Base-by-base conservation (phyloP, 2,797 vertebrate species). In the Gobionotothen gibberifrons region DNA sequence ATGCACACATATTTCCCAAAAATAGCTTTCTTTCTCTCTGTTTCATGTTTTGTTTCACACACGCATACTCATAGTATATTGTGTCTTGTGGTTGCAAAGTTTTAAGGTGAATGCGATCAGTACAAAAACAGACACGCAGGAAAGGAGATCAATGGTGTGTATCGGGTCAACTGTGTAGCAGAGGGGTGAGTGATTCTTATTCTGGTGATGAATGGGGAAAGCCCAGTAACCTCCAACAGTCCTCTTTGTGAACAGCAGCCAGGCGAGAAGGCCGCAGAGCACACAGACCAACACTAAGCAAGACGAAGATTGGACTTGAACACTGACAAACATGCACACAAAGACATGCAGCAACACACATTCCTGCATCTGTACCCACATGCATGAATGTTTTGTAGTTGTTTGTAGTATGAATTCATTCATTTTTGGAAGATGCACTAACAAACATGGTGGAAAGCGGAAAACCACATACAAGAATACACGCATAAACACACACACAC, bases 201-300 rank as follows among this genome's bases (percentile, higher is more conserved):
- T 87, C 71, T 90, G 78, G 89, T 91, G 85, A 88, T 74, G 60
- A 83, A 90, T 79, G 73, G 92, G 91, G 89, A 92, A 93, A 91
- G 90, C 90, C 92, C 92, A 92, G 90, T 85, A 90, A 93, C 92
- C 90, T 91, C 90, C 89, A 87, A 84, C 84, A 81, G 88, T 85
- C 81, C 78, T 79, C 71, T 82, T 72, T 80, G 83, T 78, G 87
- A 87, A 81, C 80, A 74, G 85, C 86, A 87, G 87, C 86, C 91
- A 87, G 83, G 70, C 84, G 79, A 81, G 69, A 53, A 81, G 73
- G 88, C 88, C 85, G 13, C 88, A 87, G 78, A 54, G 73, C 71
- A 69, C 78, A 76, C 70, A 84, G 74, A 86, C 79, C 78, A 82
- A 78, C 78, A 73, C 81, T 74, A 83, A 88, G 78, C 69, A 79